phyloP scores from a whole-genome alignment of 2,888 invertebrate species.

The Eremobia ochroleuca region DNA sequence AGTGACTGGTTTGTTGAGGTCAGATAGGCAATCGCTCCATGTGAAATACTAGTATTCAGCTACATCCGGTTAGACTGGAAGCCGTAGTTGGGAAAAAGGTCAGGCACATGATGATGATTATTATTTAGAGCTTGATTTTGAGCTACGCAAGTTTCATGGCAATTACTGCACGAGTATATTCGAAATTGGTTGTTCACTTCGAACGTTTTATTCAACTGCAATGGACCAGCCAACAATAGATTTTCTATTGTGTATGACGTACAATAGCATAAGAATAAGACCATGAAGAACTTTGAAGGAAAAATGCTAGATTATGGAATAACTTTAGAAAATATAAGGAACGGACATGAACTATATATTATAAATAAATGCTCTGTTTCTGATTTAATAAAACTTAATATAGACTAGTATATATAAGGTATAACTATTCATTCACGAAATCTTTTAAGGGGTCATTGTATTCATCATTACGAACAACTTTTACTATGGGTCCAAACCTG shows the following conservation, averaged over 20 bases:
- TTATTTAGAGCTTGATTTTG: no score
- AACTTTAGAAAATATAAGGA: background rate
- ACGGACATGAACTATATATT: background rate
- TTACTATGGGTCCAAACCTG: no score
- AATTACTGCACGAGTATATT: background rate
- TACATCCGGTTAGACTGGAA: no score
- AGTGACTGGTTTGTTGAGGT: no score
- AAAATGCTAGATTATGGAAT: background rate
- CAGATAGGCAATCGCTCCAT: no score
- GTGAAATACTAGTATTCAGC: no score
- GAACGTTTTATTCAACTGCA: background rate
- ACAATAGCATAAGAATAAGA: constrained; percentile 13
- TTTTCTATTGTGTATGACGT: background rate
- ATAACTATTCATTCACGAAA: no score
- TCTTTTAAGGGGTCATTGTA: no score
- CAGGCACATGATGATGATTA: no score
- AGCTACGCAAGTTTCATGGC: background rate
- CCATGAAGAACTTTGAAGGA: background rate
- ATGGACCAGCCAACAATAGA: background rate
- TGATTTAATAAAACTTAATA: background rate
- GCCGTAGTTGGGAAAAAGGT: no score
- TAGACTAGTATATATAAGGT: no score
- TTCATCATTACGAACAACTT: no score
- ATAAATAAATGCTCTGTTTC: background rate
- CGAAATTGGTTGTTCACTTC: background rate